Evolutionary conservation across 2,888 invertebrate genomes (phyloP).

Genomic region (Drosophila siamana): DNA sequence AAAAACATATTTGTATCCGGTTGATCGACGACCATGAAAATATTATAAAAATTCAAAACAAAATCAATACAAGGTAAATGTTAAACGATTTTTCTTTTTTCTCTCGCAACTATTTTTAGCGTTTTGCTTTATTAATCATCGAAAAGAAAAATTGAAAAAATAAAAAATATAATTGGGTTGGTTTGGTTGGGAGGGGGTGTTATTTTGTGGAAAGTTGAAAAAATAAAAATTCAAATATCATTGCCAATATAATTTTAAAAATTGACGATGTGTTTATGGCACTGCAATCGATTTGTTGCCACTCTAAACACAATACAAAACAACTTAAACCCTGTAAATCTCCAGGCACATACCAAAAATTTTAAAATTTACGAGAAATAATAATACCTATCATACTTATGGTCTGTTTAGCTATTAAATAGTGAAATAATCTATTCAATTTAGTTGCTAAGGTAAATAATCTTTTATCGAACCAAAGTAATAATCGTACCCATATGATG

Average conservation of each 20-base stretch:
- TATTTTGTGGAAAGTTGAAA: no score
- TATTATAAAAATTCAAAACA: conserved; percentile 12
- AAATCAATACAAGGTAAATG: conserved; percentile 32
- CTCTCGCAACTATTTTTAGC: conserved; percentile 30
- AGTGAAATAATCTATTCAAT: background rate
- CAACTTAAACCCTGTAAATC: background rate
- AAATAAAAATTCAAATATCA: background rate
- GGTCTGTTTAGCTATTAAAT: background rate
- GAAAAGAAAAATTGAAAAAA: background rate
- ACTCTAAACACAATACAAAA: background rate
- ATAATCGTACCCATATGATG: background rate
- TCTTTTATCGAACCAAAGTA: conserved; percentile 13
- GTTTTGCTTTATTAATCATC: background rate
- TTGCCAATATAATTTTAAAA: conserved; percentile 7
- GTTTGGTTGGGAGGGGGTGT: no score
- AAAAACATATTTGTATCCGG: conserved; percentile 14
- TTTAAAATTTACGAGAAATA: background rate
- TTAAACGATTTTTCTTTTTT: conserved; percentile 10
- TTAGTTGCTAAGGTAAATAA: conserved; percentile 5
- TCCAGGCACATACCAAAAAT: background rate
- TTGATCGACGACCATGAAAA: conserved; percentile 32
- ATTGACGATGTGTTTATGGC: conserved; percentile 3
- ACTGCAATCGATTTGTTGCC: background rate
- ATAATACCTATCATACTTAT: conserved; percentile 4
- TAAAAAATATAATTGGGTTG: no score